Conservation (phyloP, 2,113 vertebrate genomes). For the Speoplatyrhinus poulsoni region DNA sequence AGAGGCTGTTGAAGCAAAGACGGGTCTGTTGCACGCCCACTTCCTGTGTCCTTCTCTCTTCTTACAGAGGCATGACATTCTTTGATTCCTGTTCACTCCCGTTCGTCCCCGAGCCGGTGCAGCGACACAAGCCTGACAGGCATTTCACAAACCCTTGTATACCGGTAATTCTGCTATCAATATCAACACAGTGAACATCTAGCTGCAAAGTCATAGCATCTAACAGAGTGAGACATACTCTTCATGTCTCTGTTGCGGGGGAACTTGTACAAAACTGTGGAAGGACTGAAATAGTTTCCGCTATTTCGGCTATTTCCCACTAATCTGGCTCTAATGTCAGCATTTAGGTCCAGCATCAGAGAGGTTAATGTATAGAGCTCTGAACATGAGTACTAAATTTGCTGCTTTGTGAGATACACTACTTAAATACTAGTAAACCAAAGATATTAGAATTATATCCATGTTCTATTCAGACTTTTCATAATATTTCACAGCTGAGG, state of each 20-base stretch:
- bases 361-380: background rate
- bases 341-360: background rate
- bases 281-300: background rate
- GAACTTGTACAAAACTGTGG: background rate
- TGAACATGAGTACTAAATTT: no score
- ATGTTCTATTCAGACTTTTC: conserved; percentile 5
- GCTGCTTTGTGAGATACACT: no score
- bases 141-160: background rate
- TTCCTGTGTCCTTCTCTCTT: conserved; percentile 52
- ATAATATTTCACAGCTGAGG: background rate
- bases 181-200: background rate
- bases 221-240: background rate
- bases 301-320: background rate
- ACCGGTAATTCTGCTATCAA: background rate
- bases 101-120: conserved; percentile 21
- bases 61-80: conserved; percentile 48
- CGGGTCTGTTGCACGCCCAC: conserved; percentile 8
- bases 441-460: background rate
- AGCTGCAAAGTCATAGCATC: background rate
- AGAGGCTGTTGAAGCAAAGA: background rate
- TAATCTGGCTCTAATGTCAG: background rate
- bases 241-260: background rate
- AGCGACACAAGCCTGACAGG: background rate
- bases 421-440: background rate
- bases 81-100: conserved; percentile 48